Evolutionary conservation across 2,888 invertebrate genomes (phyloP).

Genomic region (Epistrophe eligans): DNA sequence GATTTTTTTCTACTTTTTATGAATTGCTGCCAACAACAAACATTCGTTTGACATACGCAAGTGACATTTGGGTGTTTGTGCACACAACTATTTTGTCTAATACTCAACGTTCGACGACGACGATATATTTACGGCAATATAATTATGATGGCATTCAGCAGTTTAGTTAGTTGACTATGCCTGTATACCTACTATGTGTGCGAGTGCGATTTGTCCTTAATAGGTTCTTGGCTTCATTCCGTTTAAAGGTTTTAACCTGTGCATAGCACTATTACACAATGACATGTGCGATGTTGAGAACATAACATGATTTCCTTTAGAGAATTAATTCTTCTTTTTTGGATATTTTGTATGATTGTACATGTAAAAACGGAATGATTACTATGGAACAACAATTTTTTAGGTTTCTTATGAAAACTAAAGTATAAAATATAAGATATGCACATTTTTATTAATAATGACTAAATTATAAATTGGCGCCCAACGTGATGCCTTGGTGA

Average conservation of each 20-base stretch:
- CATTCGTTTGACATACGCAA: constrained; percentile 68
- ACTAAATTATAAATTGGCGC: background rate
- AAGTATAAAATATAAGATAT: too few relatives aligned
- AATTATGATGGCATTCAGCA: constrained; percentile 71
- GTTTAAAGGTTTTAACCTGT: constrained; percentile 51
- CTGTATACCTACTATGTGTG: background rate
- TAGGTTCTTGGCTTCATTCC: constrained; percentile 73
- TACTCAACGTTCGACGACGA: constrained; percentile 8
- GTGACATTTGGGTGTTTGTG: constrained; percentile 73
- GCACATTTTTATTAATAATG: too few relatives aligned
- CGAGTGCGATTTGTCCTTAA: constrained; percentile 68
- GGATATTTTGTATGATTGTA: background rate
- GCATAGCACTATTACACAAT: constrained; percentile 8
- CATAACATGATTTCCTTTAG: constrained; percentile 18
- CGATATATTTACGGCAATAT: constrained; percentile 52
- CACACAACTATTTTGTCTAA: constrained; percentile 38
- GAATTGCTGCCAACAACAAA: constrained; percentile 59
- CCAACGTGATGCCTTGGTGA: background rate
- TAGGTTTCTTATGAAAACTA: too few relatives aligned
- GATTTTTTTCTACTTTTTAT: background rate
- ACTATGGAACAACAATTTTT: too few relatives aligned
- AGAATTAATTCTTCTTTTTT: background rate
- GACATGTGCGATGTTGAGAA: background rate
- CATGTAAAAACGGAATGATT: background rate
- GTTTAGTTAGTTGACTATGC: constrained; percentile 5